Evolutionary conservation across 2,888 invertebrate species (phyloP), one percentile per base, ranked within the genome.

Genomic region (Perizoma affinitatum): DNA sequence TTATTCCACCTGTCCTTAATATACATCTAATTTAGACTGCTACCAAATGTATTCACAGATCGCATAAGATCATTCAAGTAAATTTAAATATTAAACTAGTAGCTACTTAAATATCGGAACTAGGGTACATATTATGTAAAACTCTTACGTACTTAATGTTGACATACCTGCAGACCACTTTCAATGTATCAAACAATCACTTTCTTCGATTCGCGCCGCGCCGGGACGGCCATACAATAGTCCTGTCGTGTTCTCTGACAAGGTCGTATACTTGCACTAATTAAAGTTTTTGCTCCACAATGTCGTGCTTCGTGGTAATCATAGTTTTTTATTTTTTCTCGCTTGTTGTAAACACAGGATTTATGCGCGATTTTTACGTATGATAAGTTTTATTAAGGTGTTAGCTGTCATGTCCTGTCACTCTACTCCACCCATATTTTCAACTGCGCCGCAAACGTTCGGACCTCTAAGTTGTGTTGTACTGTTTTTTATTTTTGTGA

Each of bases 201-300:
- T 59, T 59, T 59, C 54, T 48, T 40, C 34, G 5, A 47, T 40
- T 52, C 9, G 42, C 51, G 38, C 38, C 44, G 22, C 34, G 48
- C 42, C 34, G 43, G 22, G 22, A 3, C 22, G 22, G 1, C 1
- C 1, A 22, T n/a, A 44, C 43, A 55, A 44, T 44, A 36, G 45
- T 36, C 34, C 45, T 59, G 63, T 61, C 54, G 61, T 65, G 61
- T 63, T 46, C 34, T 50, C n/a, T 60, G 48, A 60, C 76, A 75
- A 78, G 80, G 78, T 72, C 76, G 67, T 51, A 56, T 62, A 76
- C 77, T 75, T 71, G 64, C 73, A 73, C 73, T 70, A 70, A 73
- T 75, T 78, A 72, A 72, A 58, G 54, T 62, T 70, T 75, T 76
- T 77, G 73, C 71, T 63, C 50, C 7, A 46, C 34, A 46, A 51